phyloP scores from a whole-genome alignment of 2,113 vertebrate genomes.

The Formicarius rufipectus region DNA sequence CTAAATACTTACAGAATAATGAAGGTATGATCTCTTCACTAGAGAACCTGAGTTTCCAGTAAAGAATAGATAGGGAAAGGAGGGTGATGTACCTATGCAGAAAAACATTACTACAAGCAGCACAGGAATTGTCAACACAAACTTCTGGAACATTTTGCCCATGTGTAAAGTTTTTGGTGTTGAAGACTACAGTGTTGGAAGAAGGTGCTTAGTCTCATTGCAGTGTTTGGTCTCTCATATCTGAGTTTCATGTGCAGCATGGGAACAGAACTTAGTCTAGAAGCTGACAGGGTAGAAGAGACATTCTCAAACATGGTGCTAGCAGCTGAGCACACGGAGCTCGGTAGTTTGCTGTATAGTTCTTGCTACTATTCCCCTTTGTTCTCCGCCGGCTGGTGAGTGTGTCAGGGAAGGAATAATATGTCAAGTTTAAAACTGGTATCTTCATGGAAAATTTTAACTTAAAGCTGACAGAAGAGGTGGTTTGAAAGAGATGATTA shows the following conservation, averaged over 20 bases:
- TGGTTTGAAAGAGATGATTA: not conserved
- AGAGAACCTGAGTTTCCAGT: not conserved
- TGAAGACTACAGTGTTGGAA: not conserved
- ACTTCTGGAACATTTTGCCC: not conserved
- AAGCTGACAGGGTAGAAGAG: not conserved
- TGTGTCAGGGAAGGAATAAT: not conserved
- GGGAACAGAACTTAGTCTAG: not conserved
- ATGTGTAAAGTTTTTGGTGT: not conserved
- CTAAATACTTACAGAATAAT: not conserved
- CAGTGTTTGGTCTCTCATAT: not conserved
- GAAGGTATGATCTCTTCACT: not conserved
- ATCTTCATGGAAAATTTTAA: not conserved
- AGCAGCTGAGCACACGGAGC: not conserved
- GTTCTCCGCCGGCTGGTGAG: not conserved
- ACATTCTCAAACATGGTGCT: fast-evolving
- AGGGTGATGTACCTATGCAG: not conserved
- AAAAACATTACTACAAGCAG: not conserved
- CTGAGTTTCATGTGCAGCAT: not conserved
- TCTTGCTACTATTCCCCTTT: not conserved
- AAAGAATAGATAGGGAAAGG: not conserved
- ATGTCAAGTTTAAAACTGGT: not conserved
- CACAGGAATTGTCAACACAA: not conserved
- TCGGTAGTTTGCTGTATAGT: fast-evolving
- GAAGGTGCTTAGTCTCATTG: not conserved
- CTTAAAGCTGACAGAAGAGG: not conserved